These are phyloP conservation scores for Brachypalpus laphriformis DNA, from an alignment of 2,888 invertebrate species.

Conservation along the genomic window DNA sequence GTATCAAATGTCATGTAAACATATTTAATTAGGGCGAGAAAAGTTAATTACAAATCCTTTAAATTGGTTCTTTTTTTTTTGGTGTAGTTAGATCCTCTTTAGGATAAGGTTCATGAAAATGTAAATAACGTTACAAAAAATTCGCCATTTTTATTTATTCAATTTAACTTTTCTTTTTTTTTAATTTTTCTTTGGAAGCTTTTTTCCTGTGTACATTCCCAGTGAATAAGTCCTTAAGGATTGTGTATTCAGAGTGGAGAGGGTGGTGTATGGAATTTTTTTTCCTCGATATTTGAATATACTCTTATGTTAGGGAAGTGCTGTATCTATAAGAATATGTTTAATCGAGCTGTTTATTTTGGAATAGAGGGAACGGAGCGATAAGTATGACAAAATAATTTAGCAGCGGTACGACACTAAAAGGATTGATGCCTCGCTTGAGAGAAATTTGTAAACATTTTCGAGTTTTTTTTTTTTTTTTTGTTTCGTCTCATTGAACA, in stretches of 20 bases:
- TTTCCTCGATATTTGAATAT: slow-evolving; percentile 25
- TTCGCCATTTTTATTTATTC: slow-evolving; percentile 52
- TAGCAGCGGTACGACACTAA: neutral
- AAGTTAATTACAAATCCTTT: slow-evolving; percentile 19
- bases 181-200: slow-evolving; percentile 24
- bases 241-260: neutral
- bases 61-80: neutral
- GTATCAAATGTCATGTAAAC: slow-evolving; percentile 7
- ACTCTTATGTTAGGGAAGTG: neutral
- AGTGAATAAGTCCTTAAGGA: slow-evolving; percentile 37
- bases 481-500: slow-evolving; percentile 23
- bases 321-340: slow-evolving; percentile 31
- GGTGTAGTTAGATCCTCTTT: neutral
- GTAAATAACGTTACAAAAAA: slow-evolving; percentile 15
- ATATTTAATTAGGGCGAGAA: slow-evolving; percentile 10
- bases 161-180: slow-evolving; percentile 19
- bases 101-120: slow-evolving; percentile 13
- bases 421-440: neutral
- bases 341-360: slow-evolving; percentile 35
- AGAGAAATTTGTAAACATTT: slow-evolving; percentile 5
- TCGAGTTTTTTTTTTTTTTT: neutral
- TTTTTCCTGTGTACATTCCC: slow-evolving; percentile 38
- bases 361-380: neutral
- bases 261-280: slow-evolving; percentile 4
- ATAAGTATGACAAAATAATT: slow-evolving; percentile 24